Percentiles rank a stretch among this genome's conserved stretches.
These are phyloP conservation scores for Iselma pallidipennis DNA, from an alignment of 2,888 invertebrate genomes.

Conservation along the genomic window DNA sequence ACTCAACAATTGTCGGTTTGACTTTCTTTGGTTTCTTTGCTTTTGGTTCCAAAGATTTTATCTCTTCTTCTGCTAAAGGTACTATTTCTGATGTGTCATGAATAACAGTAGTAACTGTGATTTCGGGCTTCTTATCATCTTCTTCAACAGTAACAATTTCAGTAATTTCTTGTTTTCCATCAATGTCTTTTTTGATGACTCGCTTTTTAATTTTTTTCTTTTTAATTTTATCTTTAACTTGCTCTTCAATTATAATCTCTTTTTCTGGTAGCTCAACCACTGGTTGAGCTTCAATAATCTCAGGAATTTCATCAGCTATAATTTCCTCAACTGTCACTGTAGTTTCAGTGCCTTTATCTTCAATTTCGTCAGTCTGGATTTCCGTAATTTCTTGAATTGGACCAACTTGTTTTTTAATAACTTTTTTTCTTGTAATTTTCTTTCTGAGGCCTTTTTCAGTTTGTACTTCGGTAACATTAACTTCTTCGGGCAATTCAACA, in stretches of 20 bases:
- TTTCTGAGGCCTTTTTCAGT: slow-evolving; percentile 27
- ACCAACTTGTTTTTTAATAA: slow-evolving; percentile 28
- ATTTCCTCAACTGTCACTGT: slow-evolving; percentile 43
- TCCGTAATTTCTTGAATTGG: slow-evolving; percentile 23
- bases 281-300: slow-evolving; percentile 26
- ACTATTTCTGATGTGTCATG: slow-evolving; percentile 19
- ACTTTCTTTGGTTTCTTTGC: slow-evolving; percentile 19
- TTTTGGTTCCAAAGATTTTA: slow-evolving; percentile 1
- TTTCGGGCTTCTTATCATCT: slow-evolving; percentile 36
- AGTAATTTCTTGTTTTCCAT: slow-evolving; percentile 54
- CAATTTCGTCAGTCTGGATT: slow-evolving; percentile 43
- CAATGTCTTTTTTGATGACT: slow-evolving; percentile 51
- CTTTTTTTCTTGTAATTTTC: slow-evolving; percentile 16
- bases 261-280: slow-evolving; percentile 35
- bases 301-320: slow-evolving; percentile 35
- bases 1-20: slow-evolving; percentile 19
- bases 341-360: slow-evolving; percentile 49
- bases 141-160: slow-evolving; percentile 52
- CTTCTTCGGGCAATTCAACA: slow-evolving; percentile 37
- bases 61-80: slow-evolving; percentile 18
- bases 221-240: slow-evolving; percentile 26
- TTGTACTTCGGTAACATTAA: slow-evolving; percentile 30
- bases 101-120: slow-evolving; percentile 30
- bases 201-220: slow-evolving; percentile 48
- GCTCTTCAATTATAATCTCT: slow-evolving; percentile 30